Evolutionary conservation across 2,113 vertebrate genomes (phyloP), one percentile per base, ranked within the genome.

Genomic region (Brienomyrus brachyistius): DNA sequence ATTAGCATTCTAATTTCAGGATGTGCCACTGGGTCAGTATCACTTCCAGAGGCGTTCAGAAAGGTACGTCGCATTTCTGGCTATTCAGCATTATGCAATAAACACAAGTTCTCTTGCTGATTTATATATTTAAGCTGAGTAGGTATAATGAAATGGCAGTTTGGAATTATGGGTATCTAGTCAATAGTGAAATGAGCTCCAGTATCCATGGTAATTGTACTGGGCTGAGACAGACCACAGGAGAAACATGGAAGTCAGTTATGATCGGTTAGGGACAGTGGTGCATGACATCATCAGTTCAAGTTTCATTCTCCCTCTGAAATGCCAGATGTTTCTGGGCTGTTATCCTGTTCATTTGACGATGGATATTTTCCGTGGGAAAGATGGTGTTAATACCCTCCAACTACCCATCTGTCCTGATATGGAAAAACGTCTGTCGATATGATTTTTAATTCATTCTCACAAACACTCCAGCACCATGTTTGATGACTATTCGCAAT

Each of bases 11-110:
- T 35, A 54, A 19, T 87, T 92, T 89, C 88, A 99, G 98, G 98
- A 98, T 93, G 97, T 99, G 90, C 98, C 97, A 0, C 97, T 98
- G 97, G 98, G 98, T 5, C 98, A 98, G 88, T 98, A 98, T 94
- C 96, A 98, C 93, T 99, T 99, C 94, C 97, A 98, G 90, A 97
- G 97, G 86, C 97, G 97, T 94, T 98, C 98, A 92, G 98, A 98
- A 92, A 98, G 98, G 98, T 98, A 97, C 91, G 93, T 90, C 0
- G 59, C 83, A 91, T 59, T 54, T 59, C 35, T n/a, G 31, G 50
- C 45, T 21, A 5, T 45, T 43, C n/a, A 43, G 17, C 45, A n/a
- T 88, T 86, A 35, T 51, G 4, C 48, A 47, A 17, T 10, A 83
- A 27, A 17, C 13, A 52, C 13, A 27, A 15, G 48, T 54, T 52